phyloP scores from a whole-genome alignment of 2,888 invertebrate species.

The Tryphoninae sp. region DNA sequence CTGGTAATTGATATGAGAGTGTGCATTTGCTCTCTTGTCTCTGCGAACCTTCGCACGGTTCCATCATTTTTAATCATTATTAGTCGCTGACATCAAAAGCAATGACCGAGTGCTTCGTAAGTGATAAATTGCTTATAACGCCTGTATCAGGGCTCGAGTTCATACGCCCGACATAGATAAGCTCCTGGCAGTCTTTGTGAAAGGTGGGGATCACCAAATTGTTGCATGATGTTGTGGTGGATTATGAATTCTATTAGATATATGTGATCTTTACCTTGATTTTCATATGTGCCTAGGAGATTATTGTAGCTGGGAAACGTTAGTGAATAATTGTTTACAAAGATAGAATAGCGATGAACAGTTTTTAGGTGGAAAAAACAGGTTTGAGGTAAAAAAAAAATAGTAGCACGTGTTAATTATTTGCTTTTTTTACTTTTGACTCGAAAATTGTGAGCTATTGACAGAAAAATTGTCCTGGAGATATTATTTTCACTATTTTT shows the following conservation, averaged over 20 bases:
- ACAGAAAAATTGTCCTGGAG: too few relatives aligned
- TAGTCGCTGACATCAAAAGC: conserved; percentile 34
- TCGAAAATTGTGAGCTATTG: too few relatives aligned
- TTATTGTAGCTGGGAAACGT: too few relatives aligned
- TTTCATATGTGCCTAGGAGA: too few relatives aligned
- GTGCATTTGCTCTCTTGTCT: not conserved
- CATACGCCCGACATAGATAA: not conserved
- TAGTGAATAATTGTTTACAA: too few relatives aligned
- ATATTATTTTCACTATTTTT: too few relatives aligned
- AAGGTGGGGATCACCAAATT: conserved; percentile 47
- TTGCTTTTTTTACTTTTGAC: too few relatives aligned
- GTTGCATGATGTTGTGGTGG: not conserved
- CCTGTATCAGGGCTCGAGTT: not conserved
- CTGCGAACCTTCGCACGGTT: not conserved
- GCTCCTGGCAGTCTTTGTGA: not conserved
- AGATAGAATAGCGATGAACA: too few relatives aligned
- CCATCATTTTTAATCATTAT: conserved; percentile 15
- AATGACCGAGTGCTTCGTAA: conserved; percentile 33
- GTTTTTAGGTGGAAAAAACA: too few relatives aligned
- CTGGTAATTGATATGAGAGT: not conserved
- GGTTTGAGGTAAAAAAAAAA: too few relatives aligned
- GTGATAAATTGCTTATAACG: conserved; percentile 52
- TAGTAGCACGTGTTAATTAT: too few relatives aligned
- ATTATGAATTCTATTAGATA: not conserved
- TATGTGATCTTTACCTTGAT: too few relatives aligned